Conservation (phyloP, 2,888 invertebrate genomes). For the Dryobotodes eremita region DNA sequence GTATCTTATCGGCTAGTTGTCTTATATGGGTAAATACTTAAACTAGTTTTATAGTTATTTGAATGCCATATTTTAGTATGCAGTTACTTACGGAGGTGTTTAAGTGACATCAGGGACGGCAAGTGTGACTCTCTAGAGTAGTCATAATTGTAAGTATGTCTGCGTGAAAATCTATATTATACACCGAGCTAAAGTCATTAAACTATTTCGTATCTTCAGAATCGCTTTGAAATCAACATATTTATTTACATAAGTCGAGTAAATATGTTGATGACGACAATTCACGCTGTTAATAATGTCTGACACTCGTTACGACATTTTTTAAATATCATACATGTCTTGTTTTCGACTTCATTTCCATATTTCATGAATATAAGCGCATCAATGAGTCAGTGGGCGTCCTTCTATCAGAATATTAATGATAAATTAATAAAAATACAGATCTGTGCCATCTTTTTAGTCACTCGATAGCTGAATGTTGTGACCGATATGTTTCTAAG, state of each 20-base stretch:
- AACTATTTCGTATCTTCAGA: slow-evolving; percentile 1
- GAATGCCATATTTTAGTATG: slow-evolving; percentile 56
- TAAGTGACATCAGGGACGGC: slow-evolving; percentile 8
- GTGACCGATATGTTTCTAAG: not conserved
- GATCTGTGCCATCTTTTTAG: slow-evolving; percentile 7
- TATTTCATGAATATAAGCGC: slow-evolving; percentile 38
- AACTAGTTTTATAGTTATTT: slow-evolving; percentile 57
- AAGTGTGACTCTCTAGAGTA: not conserved
- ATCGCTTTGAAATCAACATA: slow-evolving; percentile 28
- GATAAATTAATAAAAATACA: slow-evolving; percentile 13
- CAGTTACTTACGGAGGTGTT: slow-evolving; percentile 31
- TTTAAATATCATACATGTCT: slow-evolving; percentile 36
- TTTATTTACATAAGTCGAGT: slow-evolving; percentile 24
- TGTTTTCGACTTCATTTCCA: slow-evolving; percentile 39
- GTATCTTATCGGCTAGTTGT: slow-evolving; percentile 54
- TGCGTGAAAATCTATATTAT: not conserved
- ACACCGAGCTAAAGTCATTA: not conserved
- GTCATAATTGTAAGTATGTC: not conserved
- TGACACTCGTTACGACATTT: slow-evolving; percentile 35
- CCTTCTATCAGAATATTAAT: slow-evolving; percentile 26
- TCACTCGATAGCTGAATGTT: not conserved
- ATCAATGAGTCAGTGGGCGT: slow-evolving; percentile 37
- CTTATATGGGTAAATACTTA: slow-evolving; percentile 51
- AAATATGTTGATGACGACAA: slow-evolving; percentile 44
- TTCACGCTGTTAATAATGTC: slow-evolving; percentile 33